Percentiles rank a stretch among this genome's conserved stretches.
phyloP scores from a whole-genome alignment of 2,888 invertebrate species.

The Meghimatium bilineatum region DNA sequence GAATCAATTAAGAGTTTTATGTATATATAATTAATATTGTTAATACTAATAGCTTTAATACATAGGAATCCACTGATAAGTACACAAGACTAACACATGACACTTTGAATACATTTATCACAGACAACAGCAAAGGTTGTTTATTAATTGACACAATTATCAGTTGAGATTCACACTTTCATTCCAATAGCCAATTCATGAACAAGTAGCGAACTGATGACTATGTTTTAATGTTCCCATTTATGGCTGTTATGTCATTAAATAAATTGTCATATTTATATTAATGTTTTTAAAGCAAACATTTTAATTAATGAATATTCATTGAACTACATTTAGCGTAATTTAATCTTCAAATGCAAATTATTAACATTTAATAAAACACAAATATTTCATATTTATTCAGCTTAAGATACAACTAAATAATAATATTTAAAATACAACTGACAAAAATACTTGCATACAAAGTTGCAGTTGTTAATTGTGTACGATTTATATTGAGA shows the following conservation, averaged over 20 bases:
- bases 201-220: too few species aligned
- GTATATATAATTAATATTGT: not conserved
- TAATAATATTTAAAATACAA: not conserved
- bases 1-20: not conserved
- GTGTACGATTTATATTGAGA: not conserved
- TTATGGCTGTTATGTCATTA: not conserved
- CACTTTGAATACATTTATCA: slow-evolving; percentile 14
- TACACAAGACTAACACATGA: slow-evolving; percentile 20
- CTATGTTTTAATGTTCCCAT: not conserved
- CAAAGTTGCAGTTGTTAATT: not conserved
- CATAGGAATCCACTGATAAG: not conserved
- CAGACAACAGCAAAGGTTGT: slow-evolving; percentile 16
- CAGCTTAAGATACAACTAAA: not conserved
- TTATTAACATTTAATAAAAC: too few species aligned
- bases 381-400: too few species aligned
- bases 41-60: not conserved
- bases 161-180: not conserved
- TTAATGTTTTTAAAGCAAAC: not conserved
- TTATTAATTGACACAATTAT: not conserved
- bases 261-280: not conserved
- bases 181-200: not conserved
- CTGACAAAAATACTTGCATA: not conserved
- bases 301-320: not conserved
- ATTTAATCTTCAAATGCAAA: too few species aligned
- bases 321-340: too few species aligned